Evolutionary conservation across 1,140 invertebrate species (phyloP).

Genomic region (Galleria mellonella): DNA sequence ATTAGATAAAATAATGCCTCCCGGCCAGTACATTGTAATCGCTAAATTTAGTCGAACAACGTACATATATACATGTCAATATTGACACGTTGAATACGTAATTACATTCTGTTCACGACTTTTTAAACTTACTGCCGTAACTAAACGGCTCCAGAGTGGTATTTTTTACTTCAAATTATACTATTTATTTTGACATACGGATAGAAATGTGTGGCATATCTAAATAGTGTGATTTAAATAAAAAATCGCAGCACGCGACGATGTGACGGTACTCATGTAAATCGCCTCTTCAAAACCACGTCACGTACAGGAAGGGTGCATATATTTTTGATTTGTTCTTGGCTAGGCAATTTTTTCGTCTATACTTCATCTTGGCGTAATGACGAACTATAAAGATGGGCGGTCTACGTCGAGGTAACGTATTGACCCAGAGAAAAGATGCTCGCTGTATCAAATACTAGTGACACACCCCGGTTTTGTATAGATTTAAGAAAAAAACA

Average conservation of each 20-base stretch:
- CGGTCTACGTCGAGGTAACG: neutral
- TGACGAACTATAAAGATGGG: constrained; percentile 8
- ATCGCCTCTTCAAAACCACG: constrained; percentile 45
- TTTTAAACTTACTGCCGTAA: too few relatives aligned
- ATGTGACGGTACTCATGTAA: constrained; percentile 51
- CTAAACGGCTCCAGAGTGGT: too few relatives aligned
- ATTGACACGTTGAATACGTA: too few relatives aligned
- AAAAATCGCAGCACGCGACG: constrained; percentile 64
- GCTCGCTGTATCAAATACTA: too few relatives aligned
- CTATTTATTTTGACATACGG: constrained; percentile 22
- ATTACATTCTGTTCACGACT: too few relatives aligned
- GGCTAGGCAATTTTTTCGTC: constrained; percentile 54
- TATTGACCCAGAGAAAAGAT: too few relatives aligned
- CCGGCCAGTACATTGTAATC: too few relatives aligned
- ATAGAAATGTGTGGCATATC: constrained; percentile 53
- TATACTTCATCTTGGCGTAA: constrained; percentile 35
- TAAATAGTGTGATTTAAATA: constrained; percentile 71
- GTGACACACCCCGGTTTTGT: too few relatives aligned
- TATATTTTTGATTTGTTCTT: constrained; percentile 72
- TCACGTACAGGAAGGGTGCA: constrained; percentile 69
- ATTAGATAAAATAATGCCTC: too few relatives aligned
- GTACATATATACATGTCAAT: too few relatives aligned
- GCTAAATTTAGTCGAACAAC: too few relatives aligned
- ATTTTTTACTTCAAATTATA: constrained; percentile 12
- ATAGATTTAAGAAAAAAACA: too few relatives aligned